These are phyloP conservation scores for Eudemis profundana DNA, from an alignment of 2,888 invertebrate species.

Conservation along the genomic window DNA sequence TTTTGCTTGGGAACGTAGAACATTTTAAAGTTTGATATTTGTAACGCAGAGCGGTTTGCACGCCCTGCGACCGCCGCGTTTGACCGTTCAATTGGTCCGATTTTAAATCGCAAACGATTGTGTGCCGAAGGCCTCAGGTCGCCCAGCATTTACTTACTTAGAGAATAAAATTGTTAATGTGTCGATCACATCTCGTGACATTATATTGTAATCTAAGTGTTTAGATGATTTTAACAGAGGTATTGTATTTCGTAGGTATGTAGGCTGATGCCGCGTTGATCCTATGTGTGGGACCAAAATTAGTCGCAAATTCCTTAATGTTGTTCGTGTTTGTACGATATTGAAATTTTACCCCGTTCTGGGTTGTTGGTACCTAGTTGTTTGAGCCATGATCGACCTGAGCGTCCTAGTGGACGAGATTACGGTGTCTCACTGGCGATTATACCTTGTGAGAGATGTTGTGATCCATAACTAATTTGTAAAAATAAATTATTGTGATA, in stretches of 20 bases:
- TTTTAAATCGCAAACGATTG: too few species aligned
- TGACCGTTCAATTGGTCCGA: too few species aligned
- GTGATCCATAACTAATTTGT: slow-evolving; percentile 83
- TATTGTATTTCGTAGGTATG: slow-evolving; percentile 59
- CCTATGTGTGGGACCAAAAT: slow-evolving; percentile 77
- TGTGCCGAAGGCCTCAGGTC: slow-evolving; percentile 15
- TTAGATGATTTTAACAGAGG: slow-evolving; percentile 65
- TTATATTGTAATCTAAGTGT: slow-evolving; percentile 71
- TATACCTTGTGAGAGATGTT: slow-evolving; percentile 77
- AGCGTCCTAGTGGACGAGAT: slow-evolving; percentile 49
- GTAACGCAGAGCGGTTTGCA: too few species aligned
- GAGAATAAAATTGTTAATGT: slow-evolving; percentile 69
- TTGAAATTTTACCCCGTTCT: slow-evolving; percentile 60
- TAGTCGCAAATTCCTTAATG: slow-evolving; percentile 66
- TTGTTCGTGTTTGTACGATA: slow-evolving; percentile 62
- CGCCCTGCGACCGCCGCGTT: too few species aligned
- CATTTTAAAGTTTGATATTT: too few species aligned
- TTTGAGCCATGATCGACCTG: slow-evolving; percentile 32
- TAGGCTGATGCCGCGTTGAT: slow-evolving; percentile 52
- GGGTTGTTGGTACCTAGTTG: slow-evolving; percentile 29
- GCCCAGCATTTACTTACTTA: slow-evolving; percentile 57
- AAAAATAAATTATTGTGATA: slow-evolving; percentile 86
- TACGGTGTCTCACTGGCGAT: slow-evolving; percentile 68
- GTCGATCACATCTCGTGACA: slow-evolving; percentile 68
- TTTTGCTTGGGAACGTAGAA: too few species aligned